Evolutionary conservation across 2,888 invertebrate species (phyloP), one percentile per base, ranked within the genome.

Genomic region (Phragmatobia fuliginosa): DNA sequence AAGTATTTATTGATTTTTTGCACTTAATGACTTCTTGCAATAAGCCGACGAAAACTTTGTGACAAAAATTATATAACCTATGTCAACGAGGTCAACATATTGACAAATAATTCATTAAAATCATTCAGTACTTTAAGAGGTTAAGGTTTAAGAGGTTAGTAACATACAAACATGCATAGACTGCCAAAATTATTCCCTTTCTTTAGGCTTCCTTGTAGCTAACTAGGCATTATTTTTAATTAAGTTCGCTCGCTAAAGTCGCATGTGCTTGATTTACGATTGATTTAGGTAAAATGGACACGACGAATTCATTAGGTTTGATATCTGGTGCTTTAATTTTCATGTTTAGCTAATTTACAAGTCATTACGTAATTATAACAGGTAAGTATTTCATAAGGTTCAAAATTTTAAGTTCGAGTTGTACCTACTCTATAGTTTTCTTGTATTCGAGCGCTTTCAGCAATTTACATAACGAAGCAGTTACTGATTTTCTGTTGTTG

Each of bases 371-470:
- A 36, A 60, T 67, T 64, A 18, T 8, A 56, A 74, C 49, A 56
- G 63, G 45, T 18, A 41, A 18, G 67, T 38, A 73, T 77, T 60
- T 52, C 18, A 59, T 70, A 56, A 58, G 63, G 68, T 60, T 60
- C 60, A 56, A 64, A 60, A 69, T 64, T 62, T 58, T 49, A 64
- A 58, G 45, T 59, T 52, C 11, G 11, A 77, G 69, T 71, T 70
- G 67, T 74, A 63, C n/a, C n/a, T n/a, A n/a, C 63, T 72, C 56
- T 28, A 25, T 68, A 74, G 76, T 69, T 69, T 70, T 71, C 68
- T 66, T 67, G 65, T 59, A 65, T 33, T 63, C 63, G 49, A 60
- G 67, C 68, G 49, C 33, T 64, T 68, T 76, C 68, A 76, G 71
- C 64, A 58, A 67, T 73, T 76, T 72, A 62, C 60, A 58, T 72